These are phyloP conservation scores for Nylanderia fulva DNA, from an alignment of 1,140 invertebrate genomes.

Conservation along the genomic window DNA sequence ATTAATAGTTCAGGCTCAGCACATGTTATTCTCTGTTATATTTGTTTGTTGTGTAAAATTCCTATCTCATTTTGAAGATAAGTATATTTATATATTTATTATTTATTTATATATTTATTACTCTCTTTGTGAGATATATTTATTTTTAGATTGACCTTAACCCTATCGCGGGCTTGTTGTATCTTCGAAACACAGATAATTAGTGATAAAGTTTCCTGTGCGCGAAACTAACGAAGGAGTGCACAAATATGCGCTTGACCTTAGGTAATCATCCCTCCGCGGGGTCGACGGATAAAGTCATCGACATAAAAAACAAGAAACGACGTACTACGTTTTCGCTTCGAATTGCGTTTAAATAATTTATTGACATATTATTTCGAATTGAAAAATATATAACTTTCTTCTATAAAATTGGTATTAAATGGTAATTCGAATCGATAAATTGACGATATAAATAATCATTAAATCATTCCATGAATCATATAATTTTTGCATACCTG, in stretches of 20 bases:
- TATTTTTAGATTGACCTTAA: conserved; percentile 40
- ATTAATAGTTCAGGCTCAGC: not conserved
- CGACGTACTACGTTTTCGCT: not conserved
- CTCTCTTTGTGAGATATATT: not conserved
- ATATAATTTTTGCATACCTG: not conserved
- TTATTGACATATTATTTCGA: conserved; percentile 19
- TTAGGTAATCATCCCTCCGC: conserved; percentile 53
- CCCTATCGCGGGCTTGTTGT: conserved; percentile 7
- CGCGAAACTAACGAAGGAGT: conserved; percentile 6
- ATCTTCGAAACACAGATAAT: conserved; percentile 46
- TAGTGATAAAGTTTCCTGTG: conserved; percentile 40
- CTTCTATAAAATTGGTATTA: conserved; percentile 26
- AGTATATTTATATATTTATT: not conserved
- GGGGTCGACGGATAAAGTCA: conserved; percentile 68
- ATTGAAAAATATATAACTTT: conserved; percentile 41
- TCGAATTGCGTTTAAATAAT: conserved; percentile 22
- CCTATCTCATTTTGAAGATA: not conserved
- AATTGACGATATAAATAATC: not conserved
- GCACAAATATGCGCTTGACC: conserved; percentile 68
- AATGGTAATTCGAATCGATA: not conserved
- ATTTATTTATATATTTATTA: conserved; percentile 21
- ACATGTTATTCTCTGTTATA: not conserved
- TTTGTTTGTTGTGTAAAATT: not conserved
- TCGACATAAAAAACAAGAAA: conserved; percentile 62
- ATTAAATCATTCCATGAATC: not conserved